These are phyloP conservation scores for Sphecodes monilicornis DNA, from an alignment of 2,888 invertebrate species.

Conservation along the genomic window DNA sequence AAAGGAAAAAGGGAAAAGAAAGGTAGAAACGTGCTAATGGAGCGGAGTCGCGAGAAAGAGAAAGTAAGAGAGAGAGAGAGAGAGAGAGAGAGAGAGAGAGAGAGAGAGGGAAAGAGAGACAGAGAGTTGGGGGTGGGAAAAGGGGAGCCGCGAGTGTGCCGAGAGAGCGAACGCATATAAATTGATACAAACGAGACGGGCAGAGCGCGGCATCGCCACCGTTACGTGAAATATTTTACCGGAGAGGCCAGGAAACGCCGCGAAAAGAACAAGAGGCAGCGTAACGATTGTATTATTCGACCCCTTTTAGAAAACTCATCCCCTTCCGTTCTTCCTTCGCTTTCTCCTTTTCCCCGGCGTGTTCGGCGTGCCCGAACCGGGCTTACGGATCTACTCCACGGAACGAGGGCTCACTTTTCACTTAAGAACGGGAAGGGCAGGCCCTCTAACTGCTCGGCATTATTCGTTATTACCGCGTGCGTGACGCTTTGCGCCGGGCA, in stretches of 20 bases:
- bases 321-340: slow-evolving; percentile 18
- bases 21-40: background rate
- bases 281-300: slow-evolving; percentile 71
- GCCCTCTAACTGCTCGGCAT: slow-evolving; percentile 69
- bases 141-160: background rate
- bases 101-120: background rate
- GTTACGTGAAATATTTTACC: slow-evolving; percentile 45
- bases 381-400: slow-evolving; percentile 61
- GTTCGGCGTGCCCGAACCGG: slow-evolving; percentile 60
- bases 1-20: background rate
- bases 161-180: slow-evolving; percentile 19
- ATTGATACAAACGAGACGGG: slow-evolving; percentile 58
- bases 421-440: slow-evolving; percentile 68
- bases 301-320: slow-evolving; percentile 62
- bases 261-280: slow-evolving; percentile 22
- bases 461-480: slow-evolving; percentile 74
- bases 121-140: background rate
- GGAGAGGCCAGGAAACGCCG: slow-evolving; percentile 43
- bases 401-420: slow-evolving; percentile 74
- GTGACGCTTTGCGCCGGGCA: slow-evolving; percentile 59
- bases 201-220: slow-evolving; percentile 21
- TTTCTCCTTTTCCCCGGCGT: slow-evolving; percentile 32
- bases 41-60: background rate
- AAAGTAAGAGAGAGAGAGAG: background rate
- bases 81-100: background rate